Evolutionary conservation across 2,888 invertebrate genomes (phyloP).

Genomic region (Scrobipalpa atriplicella): DNA sequence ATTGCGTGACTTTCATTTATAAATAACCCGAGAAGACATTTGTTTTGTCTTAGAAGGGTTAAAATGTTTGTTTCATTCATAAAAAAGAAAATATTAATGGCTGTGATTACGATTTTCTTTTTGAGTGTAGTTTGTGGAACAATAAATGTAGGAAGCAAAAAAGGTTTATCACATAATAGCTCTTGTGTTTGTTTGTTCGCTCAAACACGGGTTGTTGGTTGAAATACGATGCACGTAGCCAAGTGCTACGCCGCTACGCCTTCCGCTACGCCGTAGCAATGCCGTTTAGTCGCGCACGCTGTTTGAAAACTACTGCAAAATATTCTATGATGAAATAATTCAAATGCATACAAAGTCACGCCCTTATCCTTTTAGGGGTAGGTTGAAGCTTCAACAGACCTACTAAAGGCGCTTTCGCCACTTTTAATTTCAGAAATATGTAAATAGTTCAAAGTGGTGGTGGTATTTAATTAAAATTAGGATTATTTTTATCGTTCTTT

Average conservation of each 20-base stretch:
- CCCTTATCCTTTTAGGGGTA: no score
- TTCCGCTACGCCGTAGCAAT: slow-evolving; percentile 4
- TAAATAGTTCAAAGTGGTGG: no score
- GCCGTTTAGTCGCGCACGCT: not conserved
- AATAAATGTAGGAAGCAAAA: not conserved
- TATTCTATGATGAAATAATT: no score
- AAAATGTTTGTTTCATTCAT: slow-evolving; percentile 17
- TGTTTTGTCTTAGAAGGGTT: slow-evolving; percentile 1
- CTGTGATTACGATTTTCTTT: not conserved
- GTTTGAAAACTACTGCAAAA: no score
- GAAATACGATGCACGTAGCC: slow-evolving; percentile 21
- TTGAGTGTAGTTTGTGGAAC: not conserved
- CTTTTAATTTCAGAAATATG: no score
- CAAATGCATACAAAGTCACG: no score
- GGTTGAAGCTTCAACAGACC: no score
- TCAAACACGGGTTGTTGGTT: not conserved
- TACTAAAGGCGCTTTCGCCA: no score
- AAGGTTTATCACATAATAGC: slow-evolving; percentile 1
- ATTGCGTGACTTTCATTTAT: slow-evolving; percentile 27
- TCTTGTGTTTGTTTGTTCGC: slow-evolving; percentile 7
- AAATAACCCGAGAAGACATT: not conserved
- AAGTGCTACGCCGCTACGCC: slow-evolving; percentile 21
- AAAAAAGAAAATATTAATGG: not conserved
- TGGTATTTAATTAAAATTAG: no score
- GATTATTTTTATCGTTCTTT: no score